phyloP scores from a whole-genome alignment of 2,113 vertebrate genomes.

The Xiphias gladius region DNA sequence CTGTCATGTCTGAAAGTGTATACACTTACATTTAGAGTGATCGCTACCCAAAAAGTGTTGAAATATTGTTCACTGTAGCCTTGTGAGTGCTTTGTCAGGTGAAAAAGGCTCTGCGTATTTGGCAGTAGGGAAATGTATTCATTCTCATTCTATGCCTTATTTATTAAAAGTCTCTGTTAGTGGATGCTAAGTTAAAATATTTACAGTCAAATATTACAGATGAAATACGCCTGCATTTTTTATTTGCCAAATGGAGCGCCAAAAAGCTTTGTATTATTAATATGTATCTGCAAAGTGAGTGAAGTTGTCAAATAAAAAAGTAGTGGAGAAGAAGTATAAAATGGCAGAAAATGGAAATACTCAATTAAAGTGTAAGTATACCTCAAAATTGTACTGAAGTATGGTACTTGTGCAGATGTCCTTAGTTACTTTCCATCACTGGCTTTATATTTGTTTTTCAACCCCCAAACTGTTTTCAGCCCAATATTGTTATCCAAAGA shows the following conservation, averaged over 20 bases:
- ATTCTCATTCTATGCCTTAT: not conserved
- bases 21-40: not conserved
- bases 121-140: not conserved
- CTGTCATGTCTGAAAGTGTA: not conserved
- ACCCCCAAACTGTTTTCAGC: too few relatives aligned
- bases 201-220: not conserved
- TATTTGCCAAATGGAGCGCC: not conserved
- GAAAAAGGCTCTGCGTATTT: not conserved
- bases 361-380: too few relatives aligned
- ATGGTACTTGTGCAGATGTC: not conserved
- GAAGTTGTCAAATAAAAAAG: not conserved
- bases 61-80: not conserved
- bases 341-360: too few relatives aligned
- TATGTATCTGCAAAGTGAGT: not conserved
- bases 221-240: not conserved
- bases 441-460: not conserved
- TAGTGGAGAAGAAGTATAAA: too few relatives aligned
- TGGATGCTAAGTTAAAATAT: not conserved
- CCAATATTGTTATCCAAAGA: not conserved
- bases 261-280: not conserved
- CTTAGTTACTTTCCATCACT: too few relatives aligned
- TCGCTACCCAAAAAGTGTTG: not conserved
- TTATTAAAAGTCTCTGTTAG: not conserved
- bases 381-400: too few relatives aligned
- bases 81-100: not conserved